phyloP scores from a whole-genome alignment of 1,140 invertebrate genomes.

The Formica selysi region DNA sequence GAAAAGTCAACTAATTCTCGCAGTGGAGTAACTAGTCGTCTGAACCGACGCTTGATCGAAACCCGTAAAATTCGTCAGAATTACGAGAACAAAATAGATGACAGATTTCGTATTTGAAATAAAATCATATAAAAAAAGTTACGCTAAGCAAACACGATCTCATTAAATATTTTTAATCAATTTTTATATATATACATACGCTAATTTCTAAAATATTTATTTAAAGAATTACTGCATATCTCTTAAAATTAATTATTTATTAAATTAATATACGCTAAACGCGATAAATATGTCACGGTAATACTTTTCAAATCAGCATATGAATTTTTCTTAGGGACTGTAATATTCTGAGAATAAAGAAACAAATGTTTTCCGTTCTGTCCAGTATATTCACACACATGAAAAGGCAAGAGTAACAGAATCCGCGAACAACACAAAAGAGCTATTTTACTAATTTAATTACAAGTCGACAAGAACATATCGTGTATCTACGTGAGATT shows the following conservation, averaged over 20 bases:
- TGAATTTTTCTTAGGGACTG: background rate
- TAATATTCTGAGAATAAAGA: background rate
- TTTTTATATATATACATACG: background rate
- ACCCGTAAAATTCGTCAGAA: background rate
- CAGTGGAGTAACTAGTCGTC: conserved; percentile 61
- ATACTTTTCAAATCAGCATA: background rate
- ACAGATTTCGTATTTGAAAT: background rate
- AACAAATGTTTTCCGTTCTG: background rate
- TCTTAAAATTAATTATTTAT: background rate
- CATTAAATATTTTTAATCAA: background rate
- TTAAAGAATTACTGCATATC: background rate
- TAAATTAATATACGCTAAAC: background rate
- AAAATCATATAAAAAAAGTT: background rate
- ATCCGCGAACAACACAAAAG: conserved; percentile 42
- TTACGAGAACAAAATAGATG: background rate
- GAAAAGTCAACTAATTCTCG: conserved; percentile 17
- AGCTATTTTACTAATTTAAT: conserved; percentile 24
- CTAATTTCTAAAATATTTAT: background rate
- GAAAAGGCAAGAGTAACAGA: background rate
- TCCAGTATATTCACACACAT: background rate
- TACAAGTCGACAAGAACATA: background rate
- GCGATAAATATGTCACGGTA: background rate
- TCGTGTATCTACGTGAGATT: background rate
- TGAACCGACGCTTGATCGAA: conserved; percentile 31
- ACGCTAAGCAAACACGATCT: background rate